Base-by-base conservation (phyloP, 2,797 vertebrate species). In the Pipistrellus kuhlii region DNA sequence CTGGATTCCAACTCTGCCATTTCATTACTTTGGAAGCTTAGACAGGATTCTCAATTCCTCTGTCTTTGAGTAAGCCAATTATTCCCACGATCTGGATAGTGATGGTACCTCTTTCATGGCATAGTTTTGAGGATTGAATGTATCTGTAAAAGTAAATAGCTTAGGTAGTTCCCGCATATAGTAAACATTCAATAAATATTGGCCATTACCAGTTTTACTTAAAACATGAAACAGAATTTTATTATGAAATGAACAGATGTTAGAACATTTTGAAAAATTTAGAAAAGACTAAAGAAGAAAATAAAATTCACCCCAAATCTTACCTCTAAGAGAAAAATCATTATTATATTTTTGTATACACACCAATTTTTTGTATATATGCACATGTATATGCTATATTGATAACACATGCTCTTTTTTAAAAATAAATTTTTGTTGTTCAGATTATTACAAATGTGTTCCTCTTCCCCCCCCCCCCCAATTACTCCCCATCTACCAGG, bases 211-310 rank as follows among this genome's bases (percentile, higher is more conserved):
- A 76, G 83, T 57, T 59, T n/a, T 85, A 84, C 41, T 91, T 85
- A 95, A 72, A 27, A 94, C 35, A 21, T n/a, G 32, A 87, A 72
- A 75, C 3, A 66, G 2, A 81, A 88, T 68, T 91, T 93, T 90
- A 85, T 83, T 90, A 51, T 72, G 71, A 95, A 87, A 84, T 84
- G 21, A 57, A 72, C 83, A 38, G 2, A n/a, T n/a, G 38, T 62
- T 86, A 55, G 69, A 88, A 84, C 15, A 77, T 68, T 93, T 93
- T 90, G 18, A n/a, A 46, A 93, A 88, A 30, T 80, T 71, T 2
- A 88, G 30, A 68, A 57, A 93, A 76, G 6, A 51, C 73, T n/a
- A 35, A 86, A 80, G 35, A 88, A 77, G 64, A 84, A 85, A 89
- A 71, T 27, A n/a, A 85, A 90, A 93, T 25, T 80, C 82, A 82